Conservation (phyloP, 1,140 invertebrate species). For the Mesaphorura yosii region DNA sequence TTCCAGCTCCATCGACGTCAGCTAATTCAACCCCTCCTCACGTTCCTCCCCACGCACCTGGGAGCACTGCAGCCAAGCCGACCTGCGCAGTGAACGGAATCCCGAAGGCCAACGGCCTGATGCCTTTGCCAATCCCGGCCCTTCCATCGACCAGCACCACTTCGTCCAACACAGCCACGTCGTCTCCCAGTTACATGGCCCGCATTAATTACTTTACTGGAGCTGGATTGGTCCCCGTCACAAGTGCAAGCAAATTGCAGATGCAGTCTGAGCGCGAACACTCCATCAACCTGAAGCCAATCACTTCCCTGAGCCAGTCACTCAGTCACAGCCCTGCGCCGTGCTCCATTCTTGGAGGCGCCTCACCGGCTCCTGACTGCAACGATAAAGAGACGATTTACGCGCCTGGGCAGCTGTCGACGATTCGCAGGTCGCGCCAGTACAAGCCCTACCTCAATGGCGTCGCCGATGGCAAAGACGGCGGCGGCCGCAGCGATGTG, state of each 20-base stretch:
- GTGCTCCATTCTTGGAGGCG: too few species aligned
- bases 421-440: conserved; percentile 24
- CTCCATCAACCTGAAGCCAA: too few species aligned
- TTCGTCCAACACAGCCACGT: background rate
- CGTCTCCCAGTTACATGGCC: conserved; percentile 26
- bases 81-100: conserved; percentile 31
- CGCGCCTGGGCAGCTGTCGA: conserved; percentile 23
- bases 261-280: conserved; percentile 1
- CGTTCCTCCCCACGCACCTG: background rate
- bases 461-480: conserved; percentile 5
- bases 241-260: background rate
- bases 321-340: background rate
- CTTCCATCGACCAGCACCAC: too few species aligned
- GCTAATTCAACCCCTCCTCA: background rate
- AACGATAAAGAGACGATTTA: conserved; percentile 25
- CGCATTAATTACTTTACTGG: conserved; percentile 31
- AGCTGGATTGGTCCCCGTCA: conserved; percentile 3
- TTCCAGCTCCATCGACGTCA: background rate
- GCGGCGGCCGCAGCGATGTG: conserved; percentile 3
- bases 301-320: conserved; percentile 21
- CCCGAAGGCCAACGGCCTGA: too few species aligned
- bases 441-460: conserved; percentile 13
- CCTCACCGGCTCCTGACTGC: conserved; percentile 9
- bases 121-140: too few species aligned
- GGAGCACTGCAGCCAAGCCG: conserved; percentile 17